Evolutionary conservation across 2,888 invertebrate species (phyloP), one percentile per base, ranked within the genome.

Genomic region (Antheraea yamamai): DNA sequence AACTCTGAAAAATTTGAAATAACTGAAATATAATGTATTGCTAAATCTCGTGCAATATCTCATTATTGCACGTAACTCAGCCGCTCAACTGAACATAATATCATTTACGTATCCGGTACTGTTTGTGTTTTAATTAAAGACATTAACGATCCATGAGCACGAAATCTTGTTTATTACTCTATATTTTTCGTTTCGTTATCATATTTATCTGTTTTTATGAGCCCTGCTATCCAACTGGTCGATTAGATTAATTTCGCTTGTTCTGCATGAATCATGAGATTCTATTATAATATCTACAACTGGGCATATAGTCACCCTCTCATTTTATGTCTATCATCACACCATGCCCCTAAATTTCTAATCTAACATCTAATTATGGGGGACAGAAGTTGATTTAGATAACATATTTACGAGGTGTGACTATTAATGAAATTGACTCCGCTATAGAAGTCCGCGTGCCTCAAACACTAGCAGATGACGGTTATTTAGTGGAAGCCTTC

Each of bases 61-160:
- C 16, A 14, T 26, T 30, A 18, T 66, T 26, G 64, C 26, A 12
- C 30, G 16, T 30, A 66, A 6, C 14, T 66, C 18, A 26, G 16
- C 20, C 16, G 16, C 16, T 66, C 30, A 30, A 30, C 61, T 23
- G 58, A 66, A 66, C 64, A 16, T 30, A 66, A 66, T 66, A 66
- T 66, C 30, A 66, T 66, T 26, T 72, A 51, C 52, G 23, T 72
- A 72, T 47, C 51, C 52, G 51, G 47, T 72, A n/a, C n/a, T n/a
- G 51, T 51, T 47, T 66, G 64, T 30, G 26, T 30, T 30, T 66
- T 66, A 66, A 66, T 66, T 66, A 30, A 66, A 66, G 26, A 30
- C 64, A 30, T 66, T 66, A 66, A 66, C 16, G 64, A 30, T 30
- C 64, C 30, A 30, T 8, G 4, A 66, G 16, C 64, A 66, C 16